phyloP scores from a whole-genome alignment of 2,888 invertebrate genomes.

The Argyresthia goedartella region DNA sequence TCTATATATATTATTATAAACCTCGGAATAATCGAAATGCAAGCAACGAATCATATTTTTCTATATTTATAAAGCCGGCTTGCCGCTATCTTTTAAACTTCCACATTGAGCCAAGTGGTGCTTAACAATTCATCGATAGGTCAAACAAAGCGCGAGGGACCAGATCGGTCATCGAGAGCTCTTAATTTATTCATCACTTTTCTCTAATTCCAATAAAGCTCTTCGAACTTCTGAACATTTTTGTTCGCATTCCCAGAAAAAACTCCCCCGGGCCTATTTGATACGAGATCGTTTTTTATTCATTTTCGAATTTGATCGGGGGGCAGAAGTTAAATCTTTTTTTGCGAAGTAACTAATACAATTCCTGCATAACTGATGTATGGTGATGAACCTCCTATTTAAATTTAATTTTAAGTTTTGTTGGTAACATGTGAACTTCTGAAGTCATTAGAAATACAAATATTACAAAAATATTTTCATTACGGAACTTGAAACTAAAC shows the following conservation, averaged over 20 bases:
- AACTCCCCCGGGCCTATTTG: background rate
- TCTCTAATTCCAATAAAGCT: background rate
- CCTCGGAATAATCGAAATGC: no score
- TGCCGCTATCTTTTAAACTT: background rate
- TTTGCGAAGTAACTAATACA: no score
- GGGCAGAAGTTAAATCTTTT: background rate
- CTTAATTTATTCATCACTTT: background rate
- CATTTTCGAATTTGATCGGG: background rate
- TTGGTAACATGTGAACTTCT: no score
- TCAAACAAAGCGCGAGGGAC: background rate
- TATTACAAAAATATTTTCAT: no score
- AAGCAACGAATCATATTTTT: no score
- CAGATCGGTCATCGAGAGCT: background rate
- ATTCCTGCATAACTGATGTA: no score
- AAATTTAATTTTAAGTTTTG: no score
- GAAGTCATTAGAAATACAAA: no score
- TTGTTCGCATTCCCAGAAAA: background rate
- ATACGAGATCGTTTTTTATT: slow-evolving; percentile 3
- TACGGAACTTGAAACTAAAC: no score
- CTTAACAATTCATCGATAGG: background rate
- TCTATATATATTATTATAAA: no score
- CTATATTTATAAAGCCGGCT: background rate
- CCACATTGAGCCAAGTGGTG: background rate
- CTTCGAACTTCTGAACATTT: background rate
- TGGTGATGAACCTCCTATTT: no score